These are phyloP conservation scores for Gryon sp. DNA, from an alignment of 1,140 invertebrate species.

Conservation along the genomic window DNA sequence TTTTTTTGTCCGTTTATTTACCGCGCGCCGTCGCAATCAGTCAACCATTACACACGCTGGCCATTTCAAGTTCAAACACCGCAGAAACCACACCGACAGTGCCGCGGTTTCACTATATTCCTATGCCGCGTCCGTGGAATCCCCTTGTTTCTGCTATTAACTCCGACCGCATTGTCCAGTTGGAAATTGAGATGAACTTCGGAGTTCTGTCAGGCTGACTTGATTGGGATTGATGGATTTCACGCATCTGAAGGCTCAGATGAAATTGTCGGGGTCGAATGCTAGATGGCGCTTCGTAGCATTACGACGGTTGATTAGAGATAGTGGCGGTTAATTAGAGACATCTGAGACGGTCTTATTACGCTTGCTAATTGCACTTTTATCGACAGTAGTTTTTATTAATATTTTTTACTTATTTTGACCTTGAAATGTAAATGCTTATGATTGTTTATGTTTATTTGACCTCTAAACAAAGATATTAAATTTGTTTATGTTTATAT, in stretches of 20 bases:
- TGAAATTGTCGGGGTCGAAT: slow-evolving; percentile 5
- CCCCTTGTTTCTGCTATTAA: slow-evolving; percentile 54
- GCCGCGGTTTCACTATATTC: too few relatives aligned
- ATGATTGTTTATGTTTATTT: too few relatives aligned
- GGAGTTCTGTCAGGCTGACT: slow-evolving; percentile 7
- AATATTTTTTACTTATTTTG: too few relatives aligned
- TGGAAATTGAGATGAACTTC: slow-evolving; percentile 20
- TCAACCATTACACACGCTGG: slow-evolving; percentile 73
- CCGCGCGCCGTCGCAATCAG: slow-evolving; percentile 63
- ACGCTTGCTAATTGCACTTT: too few relatives aligned
- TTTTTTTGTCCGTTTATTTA: slow-evolving; percentile 34
- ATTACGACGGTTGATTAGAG: slow-evolving; percentile 8
- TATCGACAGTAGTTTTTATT: too few relatives aligned
- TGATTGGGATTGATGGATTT: slow-evolving; percentile 28
- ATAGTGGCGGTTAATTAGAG: slow-evolving; percentile 2
- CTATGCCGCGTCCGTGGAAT: slow-evolving; percentile 39
- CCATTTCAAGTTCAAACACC: slow-evolving; percentile 75
- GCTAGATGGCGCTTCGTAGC: too few relatives aligned
- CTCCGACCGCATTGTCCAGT: slow-evolving; percentile 22
- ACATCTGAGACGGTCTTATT: background rate
- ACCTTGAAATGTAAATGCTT: too few relatives aligned
- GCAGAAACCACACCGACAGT: slow-evolving; percentile 46
- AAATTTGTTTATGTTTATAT: too few relatives aligned
- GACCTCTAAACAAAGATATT: too few relatives aligned
- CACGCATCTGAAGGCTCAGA: background rate